Evolutionary conservation across 2,113 vertebrate genomes (phyloP).

Genomic region (Falcunculus frontatus): DNA sequence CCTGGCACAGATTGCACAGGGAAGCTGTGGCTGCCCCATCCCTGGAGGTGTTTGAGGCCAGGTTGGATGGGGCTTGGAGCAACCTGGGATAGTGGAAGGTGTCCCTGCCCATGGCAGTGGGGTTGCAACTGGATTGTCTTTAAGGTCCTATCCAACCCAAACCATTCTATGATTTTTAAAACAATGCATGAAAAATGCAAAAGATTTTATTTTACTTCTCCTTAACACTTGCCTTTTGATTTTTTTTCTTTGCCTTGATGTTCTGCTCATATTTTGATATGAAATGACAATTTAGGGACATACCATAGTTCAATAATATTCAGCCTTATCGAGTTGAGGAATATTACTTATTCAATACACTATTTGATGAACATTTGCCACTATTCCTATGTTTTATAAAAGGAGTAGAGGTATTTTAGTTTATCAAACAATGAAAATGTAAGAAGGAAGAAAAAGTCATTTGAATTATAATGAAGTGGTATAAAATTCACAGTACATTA

Average conservation of each 20-base stretch:
- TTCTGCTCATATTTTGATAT: background rate
- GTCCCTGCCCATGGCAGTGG: background rate
- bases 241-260: background rate
- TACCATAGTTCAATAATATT: background rate
- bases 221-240: background rate
- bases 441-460: constrained; percentile 56
- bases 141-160: background rate
- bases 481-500: constrained; percentile 74
- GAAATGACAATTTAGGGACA: background rate
- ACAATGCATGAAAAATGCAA: background rate
- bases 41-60: background rate
- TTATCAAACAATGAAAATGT: constrained; percentile 56
- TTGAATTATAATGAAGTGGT: constrained; percentile 72
- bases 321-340: background rate
- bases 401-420: constrained; percentile 13
- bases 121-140: background rate
- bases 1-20: background rate
- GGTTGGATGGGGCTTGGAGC: rapidly evolving
- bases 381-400: background rate
- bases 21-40: background rate
- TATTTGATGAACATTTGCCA: background rate
- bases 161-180: background rate
- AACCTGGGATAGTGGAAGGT: background rate
- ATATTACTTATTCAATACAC: background rate
- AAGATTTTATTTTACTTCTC: background rate